These are phyloP conservation scores for Melanophora roralis DNA, from an alignment of 2,888 invertebrate species.

Conservation along the genomic window DNA sequence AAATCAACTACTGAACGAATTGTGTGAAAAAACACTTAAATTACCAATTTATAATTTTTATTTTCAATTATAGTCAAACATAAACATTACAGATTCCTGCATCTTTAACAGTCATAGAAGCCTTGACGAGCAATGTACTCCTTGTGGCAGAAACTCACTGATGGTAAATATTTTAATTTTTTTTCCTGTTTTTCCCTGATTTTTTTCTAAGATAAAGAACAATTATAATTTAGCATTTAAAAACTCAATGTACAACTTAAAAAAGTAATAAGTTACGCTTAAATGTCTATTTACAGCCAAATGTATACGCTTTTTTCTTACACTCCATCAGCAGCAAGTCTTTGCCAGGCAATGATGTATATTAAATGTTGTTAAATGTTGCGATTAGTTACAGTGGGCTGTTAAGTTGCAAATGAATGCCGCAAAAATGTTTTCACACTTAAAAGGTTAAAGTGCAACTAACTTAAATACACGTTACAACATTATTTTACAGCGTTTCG, in stretches of 20 bases:
- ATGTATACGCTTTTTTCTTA: neutral
- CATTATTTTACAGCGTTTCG: conserved; percentile 22
- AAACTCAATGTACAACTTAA: neutral
- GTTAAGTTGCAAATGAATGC: conserved; percentile 32
- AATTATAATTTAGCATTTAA: conserved; percentile 7
- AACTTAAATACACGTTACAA: conserved; percentile 41
- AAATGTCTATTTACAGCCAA: conserved; percentile 5
- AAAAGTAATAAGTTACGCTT: conserved; percentile 39
- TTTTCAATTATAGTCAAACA: conserved; percentile 38
- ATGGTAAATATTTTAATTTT: neutral
- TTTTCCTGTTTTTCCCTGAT: neutral
- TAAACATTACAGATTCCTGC: conserved; percentile 5
- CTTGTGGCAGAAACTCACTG: neutral
- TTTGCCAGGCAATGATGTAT: neutral
- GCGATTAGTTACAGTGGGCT: conserved; percentile 45
- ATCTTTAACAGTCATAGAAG: neutral
- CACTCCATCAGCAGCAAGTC: neutral
- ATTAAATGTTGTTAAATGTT: conserved; percentile 33
- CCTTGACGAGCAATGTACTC: neutral
- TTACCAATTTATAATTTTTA: conserved; percentile 9
- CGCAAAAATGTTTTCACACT: conserved; percentile 42
- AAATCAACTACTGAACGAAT: neutral
- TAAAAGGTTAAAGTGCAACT: conserved; percentile 53
- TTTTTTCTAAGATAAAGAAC: conserved; percentile 1
- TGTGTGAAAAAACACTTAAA: neutral